phyloP scores from a whole-genome alignment of 2,797 vertebrate genomes.

The Craterocephalus amniculus region DNA sequence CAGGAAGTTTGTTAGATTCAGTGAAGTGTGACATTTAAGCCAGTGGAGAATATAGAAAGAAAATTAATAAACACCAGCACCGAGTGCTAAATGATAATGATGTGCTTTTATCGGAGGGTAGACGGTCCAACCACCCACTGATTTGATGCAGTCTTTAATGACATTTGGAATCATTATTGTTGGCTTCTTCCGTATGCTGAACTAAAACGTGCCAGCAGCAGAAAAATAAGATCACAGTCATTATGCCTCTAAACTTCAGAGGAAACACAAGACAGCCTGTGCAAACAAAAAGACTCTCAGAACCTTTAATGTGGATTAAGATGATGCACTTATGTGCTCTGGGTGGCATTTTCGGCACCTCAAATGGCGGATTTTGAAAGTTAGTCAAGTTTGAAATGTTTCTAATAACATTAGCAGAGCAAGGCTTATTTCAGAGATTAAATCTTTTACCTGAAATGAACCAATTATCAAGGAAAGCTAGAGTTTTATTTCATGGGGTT shows the following conservation, averaged over 20 bases:
- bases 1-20: slow-evolving; percentile 21
- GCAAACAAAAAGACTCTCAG: background rate
- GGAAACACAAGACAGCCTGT: slow-evolving; percentile 15
- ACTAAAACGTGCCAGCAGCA: slow-evolving; percentile 34
- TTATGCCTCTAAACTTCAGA: slow-evolving; percentile 26
- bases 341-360: background rate
- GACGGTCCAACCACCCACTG: slow-evolving; percentile 47
- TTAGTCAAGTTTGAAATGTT: slow-evolving; percentile 8
- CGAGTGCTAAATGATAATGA: slow-evolving; percentile 52
- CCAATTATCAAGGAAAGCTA: no score
- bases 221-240: slow-evolving; percentile 14
- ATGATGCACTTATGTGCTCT: slow-evolving; percentile 1
- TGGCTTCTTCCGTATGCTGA: slow-evolving; percentile 35
- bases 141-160: slow-evolving; percentile 38
- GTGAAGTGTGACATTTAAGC: slow-evolving; percentile 37
- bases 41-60: slow-evolving; percentile 5
- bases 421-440: slow-evolving; percentile 7
- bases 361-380: background rate
- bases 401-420: background rate
- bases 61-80: slow-evolving; percentile 46
- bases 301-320: slow-evolving; percentile 11
- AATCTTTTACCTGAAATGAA: no score
- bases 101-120: slow-evolving; percentile 41
- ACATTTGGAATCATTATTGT: slow-evolving; percentile 48
- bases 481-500: no score